Evolutionary conservation across 2,888 invertebrate species (phyloP), one percentile per base, ranked within the genome.

Genomic region (Caradrina clavipalpis): DNA sequence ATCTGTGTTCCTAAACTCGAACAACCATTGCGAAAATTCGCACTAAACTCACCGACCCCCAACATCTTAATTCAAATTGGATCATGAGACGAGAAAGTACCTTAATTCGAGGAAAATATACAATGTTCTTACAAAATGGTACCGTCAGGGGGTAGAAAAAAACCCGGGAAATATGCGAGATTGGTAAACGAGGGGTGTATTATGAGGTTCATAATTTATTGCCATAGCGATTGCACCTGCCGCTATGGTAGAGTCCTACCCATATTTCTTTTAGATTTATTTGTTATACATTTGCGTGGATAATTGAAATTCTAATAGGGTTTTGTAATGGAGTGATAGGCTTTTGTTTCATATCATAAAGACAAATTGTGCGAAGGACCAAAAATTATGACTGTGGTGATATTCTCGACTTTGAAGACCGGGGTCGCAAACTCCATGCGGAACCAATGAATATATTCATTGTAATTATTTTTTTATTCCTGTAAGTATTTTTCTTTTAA

Each of bases 71-170:
- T 84, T 86, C 82, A 86, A 82, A 86, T 82, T 81, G 86, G 86
- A 86, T 86, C 83, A 86, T 80, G 79, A 77, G 78, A 84, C 81
- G 84, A 82, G 80, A 84, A 86, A 85, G 82, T 83, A 86, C 84
- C 81, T 80, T 86, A 84, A 86, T 85, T 85, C 77, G 76, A 73
- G 73, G 78, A 86, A 86, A 83, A 84, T 84, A 80, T 79, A 84
- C 84, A 83, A 81, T 62, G 80, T 81, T 76, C 70, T 77, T 65
- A 78, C 78, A 82, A 75, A 83, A 82, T 75, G 82, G 75, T 76
- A 64, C 70, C 74, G 57, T 68, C 55, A 69, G 72, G 65, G 58
- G 67, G 39, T 50, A 54, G 59, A 69, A 57, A 76, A 67, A 66
- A 57, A 31, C 22, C 58, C 70, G 65, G 80, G 66, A 78, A 80